Conservation (phyloP, 2,797 vertebrate genomes). For the Natrix natrix region DNA sequence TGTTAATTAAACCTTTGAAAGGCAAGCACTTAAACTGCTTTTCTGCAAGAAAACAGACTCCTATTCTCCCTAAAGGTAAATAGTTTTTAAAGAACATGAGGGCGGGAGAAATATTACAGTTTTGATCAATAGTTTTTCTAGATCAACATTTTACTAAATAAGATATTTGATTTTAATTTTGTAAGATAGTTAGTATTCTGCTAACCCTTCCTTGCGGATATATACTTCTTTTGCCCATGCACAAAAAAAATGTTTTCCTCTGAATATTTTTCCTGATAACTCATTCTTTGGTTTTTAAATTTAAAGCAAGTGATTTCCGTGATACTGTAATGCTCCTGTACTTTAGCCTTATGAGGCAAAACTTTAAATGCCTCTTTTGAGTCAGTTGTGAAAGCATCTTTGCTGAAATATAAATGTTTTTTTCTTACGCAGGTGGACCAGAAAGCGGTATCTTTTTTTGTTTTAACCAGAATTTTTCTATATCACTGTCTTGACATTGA, state of each 20-base stretch:
- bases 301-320: not conserved
- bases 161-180: not conserved
- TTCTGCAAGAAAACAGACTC: not conserved
- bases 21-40: not conserved
- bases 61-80: not conserved
- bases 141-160: not conserved
- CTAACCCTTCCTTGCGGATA: not conserved
- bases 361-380: not conserved
- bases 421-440: not conserved
- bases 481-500: not conserved
- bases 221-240: not conserved
- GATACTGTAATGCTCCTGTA: not conserved
- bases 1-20: not conserved
- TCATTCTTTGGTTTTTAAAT: not conserved
- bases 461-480: not conserved
- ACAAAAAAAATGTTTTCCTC: not conserved
- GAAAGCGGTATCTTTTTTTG: not conserved
- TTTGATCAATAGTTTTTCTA: not conserved
- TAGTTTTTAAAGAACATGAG: not conserved
- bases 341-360: not conserved
- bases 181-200: not conserved
- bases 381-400: not conserved
- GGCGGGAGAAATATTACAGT: not conserved
- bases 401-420: not conserved
- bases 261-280: not conserved